Evolutionary conservation across 1,140 invertebrate genomes (phyloP).

Genomic region (Drosophila neocordata): DNA sequence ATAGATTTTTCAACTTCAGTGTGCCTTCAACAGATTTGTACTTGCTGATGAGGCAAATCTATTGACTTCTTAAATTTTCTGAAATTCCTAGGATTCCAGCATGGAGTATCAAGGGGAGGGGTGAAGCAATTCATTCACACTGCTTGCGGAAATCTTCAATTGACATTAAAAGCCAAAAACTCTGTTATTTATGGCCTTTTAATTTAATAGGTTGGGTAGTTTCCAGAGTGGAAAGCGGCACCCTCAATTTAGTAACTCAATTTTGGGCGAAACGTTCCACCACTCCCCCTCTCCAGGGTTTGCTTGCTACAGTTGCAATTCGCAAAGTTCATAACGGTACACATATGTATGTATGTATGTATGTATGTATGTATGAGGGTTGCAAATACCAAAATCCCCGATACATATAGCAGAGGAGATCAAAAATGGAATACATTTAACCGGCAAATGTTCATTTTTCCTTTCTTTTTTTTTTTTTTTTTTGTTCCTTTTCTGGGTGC

Average conservation of each 20-base stretch:
- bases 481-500: constrained; percentile 56
- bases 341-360: no score
- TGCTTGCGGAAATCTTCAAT: constrained; percentile 65
- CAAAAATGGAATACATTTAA: constrained; percentile 67
- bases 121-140: constrained; percentile 64
- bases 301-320: constrained; percentile 63
- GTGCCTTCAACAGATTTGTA: no score
- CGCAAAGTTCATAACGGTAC: constrained; percentile 76
- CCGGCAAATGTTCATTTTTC: constrained; percentile 58
- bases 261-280: constrained; percentile 37
- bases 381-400: constrained; percentile 45
- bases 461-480: constrained; percentile 29
- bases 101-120: constrained; percentile 55
- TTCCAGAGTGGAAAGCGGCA: constrained; percentile 38
- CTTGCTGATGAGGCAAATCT: no score
- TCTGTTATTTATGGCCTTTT: constrained; percentile 78
- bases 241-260: constrained; percentile 60
- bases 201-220: constrained; percentile 79
- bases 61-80: no score
- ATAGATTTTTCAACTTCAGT: no score
- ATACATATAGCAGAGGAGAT: constrained; percentile 16
- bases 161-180: constrained; percentile 69
- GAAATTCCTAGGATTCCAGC: not conserved
- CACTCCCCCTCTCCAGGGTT: constrained; percentile 23
- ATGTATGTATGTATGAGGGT: no score